These are phyloP conservation scores for Macrocentrus cingulum DNA, from an alignment of 1,140 invertebrate genomes.

Conservation along the genomic window DNA sequence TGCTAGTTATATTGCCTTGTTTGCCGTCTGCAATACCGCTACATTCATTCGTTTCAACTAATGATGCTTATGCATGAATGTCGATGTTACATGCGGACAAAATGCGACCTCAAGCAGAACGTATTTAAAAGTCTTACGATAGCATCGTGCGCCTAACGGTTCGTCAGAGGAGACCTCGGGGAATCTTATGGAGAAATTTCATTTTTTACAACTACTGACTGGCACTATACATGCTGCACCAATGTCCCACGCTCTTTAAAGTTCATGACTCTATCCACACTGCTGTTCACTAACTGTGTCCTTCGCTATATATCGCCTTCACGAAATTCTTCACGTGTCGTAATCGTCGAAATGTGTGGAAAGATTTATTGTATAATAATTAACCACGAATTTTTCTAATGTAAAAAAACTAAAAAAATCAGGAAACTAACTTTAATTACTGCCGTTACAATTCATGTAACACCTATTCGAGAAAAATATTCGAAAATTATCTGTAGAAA, in stretches of 20 bases:
- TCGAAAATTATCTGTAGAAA: too few relatives aligned
- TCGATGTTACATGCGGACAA: conserved; percentile 5
- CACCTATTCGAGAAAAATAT: too few relatives aligned
- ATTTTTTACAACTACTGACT: conserved; percentile 8
- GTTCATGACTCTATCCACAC: conserved; percentile 10
- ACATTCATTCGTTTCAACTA: not conserved
- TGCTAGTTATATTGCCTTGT: conserved; percentile 23
- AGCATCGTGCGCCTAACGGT: conserved; percentile 14
- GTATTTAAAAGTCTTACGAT: conserved; percentile 24
- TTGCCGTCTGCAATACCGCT: not conserved
- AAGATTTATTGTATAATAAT: too few relatives aligned
- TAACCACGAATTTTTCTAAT: too few relatives aligned
- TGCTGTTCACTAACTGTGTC: not conserved
- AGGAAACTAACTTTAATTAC: too few relatives aligned
- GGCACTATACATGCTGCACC: conserved; percentile 1
- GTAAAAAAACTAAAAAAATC: too few relatives aligned
- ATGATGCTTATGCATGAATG: not conserved
- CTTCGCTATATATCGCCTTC: too few relatives aligned
- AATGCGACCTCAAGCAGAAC: conserved; percentile 13
- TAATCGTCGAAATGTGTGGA: too few relatives aligned
- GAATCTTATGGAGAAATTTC: conserved; percentile 20
- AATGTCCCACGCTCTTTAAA: conserved; percentile 25
- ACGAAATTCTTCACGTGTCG: too few relatives aligned
- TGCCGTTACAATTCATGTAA: too few relatives aligned
- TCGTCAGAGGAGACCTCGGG: conserved; percentile 15